These are phyloP conservation scores for Euphonia xanthogaster DNA, from an alignment of 2,797 vertebrate genomes.

Conservation along the genomic window DNA sequence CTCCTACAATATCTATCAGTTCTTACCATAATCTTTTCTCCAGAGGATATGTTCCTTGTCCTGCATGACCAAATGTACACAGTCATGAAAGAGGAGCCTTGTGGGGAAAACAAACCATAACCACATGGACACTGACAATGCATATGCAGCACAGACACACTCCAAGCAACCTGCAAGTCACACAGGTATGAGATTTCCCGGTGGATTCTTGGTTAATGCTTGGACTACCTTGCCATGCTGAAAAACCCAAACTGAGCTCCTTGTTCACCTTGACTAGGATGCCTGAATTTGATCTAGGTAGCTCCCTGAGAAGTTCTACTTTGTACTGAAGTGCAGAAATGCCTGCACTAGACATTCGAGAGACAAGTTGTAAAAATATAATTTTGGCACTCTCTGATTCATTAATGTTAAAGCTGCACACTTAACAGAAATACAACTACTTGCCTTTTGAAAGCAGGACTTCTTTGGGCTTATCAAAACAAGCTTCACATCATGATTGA, in stretches of 20 bases:
- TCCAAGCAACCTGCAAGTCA: not conserved
- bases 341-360: not conserved
- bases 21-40: not conserved
- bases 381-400: not conserved
- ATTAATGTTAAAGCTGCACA: not conserved
- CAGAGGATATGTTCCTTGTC: not conserved
- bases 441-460: not conserved
- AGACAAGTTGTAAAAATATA: not conserved
- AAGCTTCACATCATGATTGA: not conserved
- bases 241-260: not conserved
- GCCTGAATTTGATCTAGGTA: not conserved
- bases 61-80: not conserved
- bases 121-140: not conserved
- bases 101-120: not conserved
- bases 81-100: not conserved
- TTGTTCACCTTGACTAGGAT: not conserved
- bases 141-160: not conserved
- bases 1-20: not conserved
- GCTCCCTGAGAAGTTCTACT: not conserved
- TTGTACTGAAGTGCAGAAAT: not conserved
- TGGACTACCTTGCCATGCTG: not conserved
- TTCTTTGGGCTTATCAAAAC: not conserved
- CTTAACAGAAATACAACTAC: not conserved
- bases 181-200: accelerated
- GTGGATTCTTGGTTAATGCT: not conserved